Conservation (phyloP, 2,888 invertebrate genomes). For the Eueremaeus valkanovi region DNA sequence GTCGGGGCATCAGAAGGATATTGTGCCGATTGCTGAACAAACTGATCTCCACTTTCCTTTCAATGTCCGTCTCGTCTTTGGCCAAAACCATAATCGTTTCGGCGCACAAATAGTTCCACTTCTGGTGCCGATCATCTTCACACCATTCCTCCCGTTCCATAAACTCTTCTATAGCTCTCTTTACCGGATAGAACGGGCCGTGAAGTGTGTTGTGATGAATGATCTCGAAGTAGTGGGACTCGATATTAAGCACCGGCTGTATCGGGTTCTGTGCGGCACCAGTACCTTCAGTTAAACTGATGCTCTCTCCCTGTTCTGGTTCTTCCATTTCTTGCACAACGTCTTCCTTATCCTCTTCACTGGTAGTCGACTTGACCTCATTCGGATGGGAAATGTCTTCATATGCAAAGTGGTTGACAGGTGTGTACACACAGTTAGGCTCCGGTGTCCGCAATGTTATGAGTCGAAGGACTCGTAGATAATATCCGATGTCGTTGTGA, state of each 20-base stretch:
- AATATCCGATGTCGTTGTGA: background rate
- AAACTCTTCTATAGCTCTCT: background rate
- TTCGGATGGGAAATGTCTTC: background rate
- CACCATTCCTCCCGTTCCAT: background rate
- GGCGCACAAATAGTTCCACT: slow-evolving; percentile 6
- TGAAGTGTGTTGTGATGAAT: background rate
- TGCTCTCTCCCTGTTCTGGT: background rate
- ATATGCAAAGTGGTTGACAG: background rate
- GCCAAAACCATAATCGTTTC: background rate
- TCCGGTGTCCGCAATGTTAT: background rate
- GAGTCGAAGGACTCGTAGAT: background rate
- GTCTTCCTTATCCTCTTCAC: background rate
- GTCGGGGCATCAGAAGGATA: background rate
- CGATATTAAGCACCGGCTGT: background rate
- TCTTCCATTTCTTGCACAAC: background rate
- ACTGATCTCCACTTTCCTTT: no score
- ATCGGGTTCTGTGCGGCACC: no score
- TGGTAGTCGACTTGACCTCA: background rate
- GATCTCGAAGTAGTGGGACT: background rate
- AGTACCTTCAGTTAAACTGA: no score
- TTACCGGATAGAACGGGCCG: slow-evolving; percentile 1
- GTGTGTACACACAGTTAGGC: background rate
- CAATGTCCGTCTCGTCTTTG: background rate
- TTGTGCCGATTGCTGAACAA: background rate
- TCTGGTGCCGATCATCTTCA: background rate